Conservation (phyloP, 2,113 vertebrate species). For the Cinclus mexicanus region DNA sequence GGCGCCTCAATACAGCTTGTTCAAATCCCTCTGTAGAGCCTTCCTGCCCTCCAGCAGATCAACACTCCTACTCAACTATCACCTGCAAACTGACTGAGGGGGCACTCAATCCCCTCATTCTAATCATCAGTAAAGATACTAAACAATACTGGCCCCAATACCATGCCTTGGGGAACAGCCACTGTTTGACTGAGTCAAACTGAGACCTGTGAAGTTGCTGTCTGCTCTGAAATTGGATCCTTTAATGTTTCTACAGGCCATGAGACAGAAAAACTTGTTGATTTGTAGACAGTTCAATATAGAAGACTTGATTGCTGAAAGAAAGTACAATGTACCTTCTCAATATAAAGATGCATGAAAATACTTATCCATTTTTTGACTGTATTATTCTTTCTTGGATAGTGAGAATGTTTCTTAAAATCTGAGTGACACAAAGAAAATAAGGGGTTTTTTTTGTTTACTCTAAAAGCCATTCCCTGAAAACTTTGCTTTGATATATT, state of each 20-base stretch:
- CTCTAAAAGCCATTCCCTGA: not conserved
- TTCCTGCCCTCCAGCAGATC: not conserved
- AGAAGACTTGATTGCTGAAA: not conserved
- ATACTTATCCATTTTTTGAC: not conserved
- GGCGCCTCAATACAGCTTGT: not conserved
- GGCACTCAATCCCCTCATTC: too few species aligned
- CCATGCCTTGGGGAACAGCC: accelerated
- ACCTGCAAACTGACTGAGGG: not conserved
- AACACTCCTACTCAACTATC: not conserved
- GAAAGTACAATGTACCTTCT: not conserved
- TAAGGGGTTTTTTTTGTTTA: not conserved
- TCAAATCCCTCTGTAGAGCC: not conserved
- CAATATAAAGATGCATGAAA: not conserved
- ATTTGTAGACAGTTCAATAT: not conserved
- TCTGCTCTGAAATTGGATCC: not conserved
- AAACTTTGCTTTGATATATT: not conserved
- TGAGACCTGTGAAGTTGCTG: not conserved
- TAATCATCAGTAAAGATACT: accelerated
- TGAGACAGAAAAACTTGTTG: not conserved
- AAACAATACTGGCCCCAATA: not conserved
- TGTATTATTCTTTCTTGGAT: not conserved
- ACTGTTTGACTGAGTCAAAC: not conserved
- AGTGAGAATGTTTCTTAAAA: not conserved
- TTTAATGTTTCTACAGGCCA: not conserved
- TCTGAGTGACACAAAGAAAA: not conserved